A percentile compares a stretch with the other conserved stretches of the same genome.
These are phyloP conservation scores for Herminia tarsipennalis DNA, from an alignment of 2,888 invertebrate genomes.

Conservation along the genomic window DNA sequence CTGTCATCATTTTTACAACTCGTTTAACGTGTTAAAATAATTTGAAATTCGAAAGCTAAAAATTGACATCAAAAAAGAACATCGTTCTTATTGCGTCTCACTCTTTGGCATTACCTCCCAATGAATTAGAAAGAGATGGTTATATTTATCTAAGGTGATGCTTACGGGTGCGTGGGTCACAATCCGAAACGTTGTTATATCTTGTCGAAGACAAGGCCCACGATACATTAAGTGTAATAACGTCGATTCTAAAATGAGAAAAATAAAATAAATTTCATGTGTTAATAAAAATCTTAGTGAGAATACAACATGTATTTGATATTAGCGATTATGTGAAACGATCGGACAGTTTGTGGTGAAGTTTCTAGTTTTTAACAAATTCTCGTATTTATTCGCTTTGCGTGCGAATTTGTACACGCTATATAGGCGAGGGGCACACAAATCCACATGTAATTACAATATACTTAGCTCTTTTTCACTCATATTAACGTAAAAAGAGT, in stretches of 20 bases:
- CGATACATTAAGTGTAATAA: slow-evolving; percentile 49
- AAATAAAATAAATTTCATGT: slow-evolving; percentile 34
- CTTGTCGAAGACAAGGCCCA: slow-evolving; percentile 50
- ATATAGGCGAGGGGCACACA: too few species aligned
- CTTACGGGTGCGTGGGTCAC: background rate
- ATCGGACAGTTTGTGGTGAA: slow-evolving; percentile 25
- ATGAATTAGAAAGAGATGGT: background rate
- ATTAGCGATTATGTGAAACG: slow-evolving; percentile 40
- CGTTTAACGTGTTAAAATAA: too few species aligned
- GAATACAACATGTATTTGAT: slow-evolving; percentile 39
- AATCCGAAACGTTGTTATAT: slow-evolving; percentile 40
- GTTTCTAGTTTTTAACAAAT: slow-evolving; percentile 46
- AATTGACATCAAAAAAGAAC: too few species aligned
- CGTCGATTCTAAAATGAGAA: slow-evolving; percentile 42
- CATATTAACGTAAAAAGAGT: too few species aligned
- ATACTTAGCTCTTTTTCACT: too few species aligned
- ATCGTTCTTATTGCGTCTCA: too few species aligned
- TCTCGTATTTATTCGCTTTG: slow-evolving; percentile 56
- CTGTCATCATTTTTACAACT: too few species aligned
- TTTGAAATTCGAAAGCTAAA: too few species aligned
- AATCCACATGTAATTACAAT: too few species aligned
- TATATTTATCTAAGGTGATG: background rate
- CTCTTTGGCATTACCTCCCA: background rate
- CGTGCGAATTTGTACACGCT: slow-evolving; percentile 47
- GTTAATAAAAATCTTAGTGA: slow-evolving; percentile 30